These are phyloP conservation scores for Vicugna pacos DNA, from an alignment of 2,113 vertebrate species.

Conservation along the genomic window DNA sequence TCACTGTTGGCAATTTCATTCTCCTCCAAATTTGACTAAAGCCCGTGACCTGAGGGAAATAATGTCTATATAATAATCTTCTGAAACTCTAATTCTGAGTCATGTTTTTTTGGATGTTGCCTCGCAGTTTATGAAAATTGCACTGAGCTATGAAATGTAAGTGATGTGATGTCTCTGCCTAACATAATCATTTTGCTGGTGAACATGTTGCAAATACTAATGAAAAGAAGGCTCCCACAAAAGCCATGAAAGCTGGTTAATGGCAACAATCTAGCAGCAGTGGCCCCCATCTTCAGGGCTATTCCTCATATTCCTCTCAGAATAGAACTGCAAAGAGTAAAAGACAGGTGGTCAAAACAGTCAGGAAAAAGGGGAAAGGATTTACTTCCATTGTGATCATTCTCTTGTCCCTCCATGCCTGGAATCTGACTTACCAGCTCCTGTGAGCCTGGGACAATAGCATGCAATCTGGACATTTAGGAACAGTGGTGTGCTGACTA, in stretches of 20 bases:
- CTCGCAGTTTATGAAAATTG: constrained; percentile 94
- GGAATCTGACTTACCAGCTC: not conserved
- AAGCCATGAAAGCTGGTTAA: constrained; percentile 73
- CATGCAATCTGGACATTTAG: not conserved
- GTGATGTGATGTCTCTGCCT: constrained; percentile 92
- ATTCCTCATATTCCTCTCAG: not conserved
- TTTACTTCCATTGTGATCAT: not conserved
- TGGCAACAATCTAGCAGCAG: constrained; percentile 60
- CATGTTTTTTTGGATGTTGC: constrained; percentile 92
- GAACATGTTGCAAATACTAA: constrained; percentile 87
- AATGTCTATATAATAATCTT: constrained; percentile 99
- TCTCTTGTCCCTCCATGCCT: not conserved
- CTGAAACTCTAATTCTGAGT: constrained; percentile 96
- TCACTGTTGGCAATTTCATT: constrained; percentile 98
- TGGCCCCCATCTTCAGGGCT: not conserved
- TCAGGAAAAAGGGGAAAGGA: not conserved
- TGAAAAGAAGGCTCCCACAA: constrained; percentile 78
- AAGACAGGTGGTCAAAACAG: constrained; percentile 27
- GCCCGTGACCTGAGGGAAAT: constrained; percentile 98
- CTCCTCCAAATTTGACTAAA: constrained; percentile 99
- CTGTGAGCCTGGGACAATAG: not conserved
- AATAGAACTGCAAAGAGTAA: constrained; percentile 17
- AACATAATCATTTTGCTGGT: constrained; percentile 92
- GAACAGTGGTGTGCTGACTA: not conserved
- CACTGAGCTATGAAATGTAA: constrained; percentile 93